Conservation (phyloP, 2,888 invertebrate species). For the Hydraecia micacea region DNA sequence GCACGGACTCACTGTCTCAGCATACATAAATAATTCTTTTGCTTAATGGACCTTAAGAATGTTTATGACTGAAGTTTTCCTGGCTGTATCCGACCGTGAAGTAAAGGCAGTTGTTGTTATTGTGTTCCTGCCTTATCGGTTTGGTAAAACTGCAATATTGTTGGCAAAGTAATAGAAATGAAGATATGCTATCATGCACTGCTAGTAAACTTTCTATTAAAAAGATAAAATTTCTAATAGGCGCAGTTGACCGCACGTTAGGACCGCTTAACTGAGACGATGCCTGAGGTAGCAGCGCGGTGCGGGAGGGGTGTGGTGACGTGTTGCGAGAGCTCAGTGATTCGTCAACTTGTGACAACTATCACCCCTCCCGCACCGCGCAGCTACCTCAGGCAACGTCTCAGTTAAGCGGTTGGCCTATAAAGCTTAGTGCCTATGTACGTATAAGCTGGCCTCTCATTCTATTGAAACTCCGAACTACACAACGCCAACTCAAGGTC, state of each 20-base stretch:
- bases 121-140: constrained; percentile 12
- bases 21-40: constrained; percentile 65
- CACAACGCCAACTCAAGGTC: neutral
- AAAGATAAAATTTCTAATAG: neutral
- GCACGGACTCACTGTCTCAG: constrained; percentile 62
- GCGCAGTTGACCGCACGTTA: too few species aligned
- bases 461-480: neutral
- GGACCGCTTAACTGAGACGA: too few species aligned
- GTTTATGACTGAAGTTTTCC: constrained; percentile 59
- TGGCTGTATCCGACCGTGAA: constrained; percentile 35
- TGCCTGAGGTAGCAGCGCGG: too few species aligned
- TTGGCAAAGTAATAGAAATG: neutral
- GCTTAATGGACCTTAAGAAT: constrained; percentile 61
- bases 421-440: too few species aligned
- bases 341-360: too few species aligned
- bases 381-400: too few species aligned
- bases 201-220: neutral
- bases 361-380: too few species aligned
- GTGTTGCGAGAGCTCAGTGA: too few species aligned
- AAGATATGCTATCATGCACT: neutral
- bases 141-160: constrained; percentile 1
- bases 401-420: too few species aligned
- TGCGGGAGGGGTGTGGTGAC: too few species aligned
- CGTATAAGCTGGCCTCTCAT: neutral
- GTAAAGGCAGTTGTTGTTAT: constrained; percentile 40